Evolutionary conservation across 2,113 vertebrate species (phyloP).

Genomic region (Melanerpes aurifrons): DNA sequence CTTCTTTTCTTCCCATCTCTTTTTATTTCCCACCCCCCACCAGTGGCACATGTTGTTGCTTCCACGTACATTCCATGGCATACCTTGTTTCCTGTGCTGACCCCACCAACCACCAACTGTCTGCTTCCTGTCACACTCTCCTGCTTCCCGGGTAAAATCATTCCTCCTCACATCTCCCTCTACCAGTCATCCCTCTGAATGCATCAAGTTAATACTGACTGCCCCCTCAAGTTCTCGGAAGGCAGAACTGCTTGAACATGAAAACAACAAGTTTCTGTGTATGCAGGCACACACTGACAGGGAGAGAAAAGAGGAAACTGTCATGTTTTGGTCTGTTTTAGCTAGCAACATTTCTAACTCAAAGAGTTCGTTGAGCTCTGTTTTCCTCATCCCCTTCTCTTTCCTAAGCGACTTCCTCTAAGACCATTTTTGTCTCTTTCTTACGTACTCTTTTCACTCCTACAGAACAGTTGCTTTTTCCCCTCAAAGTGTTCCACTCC

Average conservation of each 20-base stretch:
- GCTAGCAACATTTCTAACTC: neutral
- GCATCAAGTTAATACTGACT: neutral
- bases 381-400: neutral
- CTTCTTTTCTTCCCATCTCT: neutral
- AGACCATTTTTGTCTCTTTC: neutral
- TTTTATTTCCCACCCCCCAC: neutral
- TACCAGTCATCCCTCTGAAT: neutral
- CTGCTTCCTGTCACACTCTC: neutral
- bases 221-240: neutral
- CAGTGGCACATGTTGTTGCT: neutral
- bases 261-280: neutral
- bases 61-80: neutral
- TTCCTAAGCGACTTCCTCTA: neutral
- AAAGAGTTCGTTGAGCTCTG: neutral
- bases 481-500: neutral
- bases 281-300: neutral
- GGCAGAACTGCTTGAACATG: neutral
- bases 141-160: neutral
- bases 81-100: neutral
- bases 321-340: neutral
- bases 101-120: neutral
- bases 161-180: neutral
- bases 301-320: neutral
- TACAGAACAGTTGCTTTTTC: neutral
- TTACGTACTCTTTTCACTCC: neutral